Evolutionary conservation across 2,113 vertebrate genomes (phyloP), one percentile per base, ranked within the genome.

Genomic region (Pomatorhinus ruficollis): DNA sequence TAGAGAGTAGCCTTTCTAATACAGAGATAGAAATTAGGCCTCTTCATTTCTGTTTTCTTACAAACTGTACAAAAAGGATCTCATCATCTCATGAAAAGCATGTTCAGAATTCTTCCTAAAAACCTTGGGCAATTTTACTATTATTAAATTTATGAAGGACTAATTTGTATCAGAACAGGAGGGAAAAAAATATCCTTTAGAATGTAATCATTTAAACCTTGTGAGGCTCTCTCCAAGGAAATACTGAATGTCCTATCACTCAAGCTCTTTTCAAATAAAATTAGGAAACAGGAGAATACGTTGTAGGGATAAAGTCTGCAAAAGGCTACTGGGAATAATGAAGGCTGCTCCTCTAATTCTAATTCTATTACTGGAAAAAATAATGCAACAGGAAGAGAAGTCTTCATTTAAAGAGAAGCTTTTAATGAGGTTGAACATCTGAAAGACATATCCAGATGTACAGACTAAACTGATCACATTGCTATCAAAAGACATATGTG

Each of bases 341-440:
- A 83, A 56, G 53, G 25, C 15, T 83, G 16, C 15, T 94, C 57
- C 42, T 66, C 82, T 96, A 91, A 83, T 86, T 94, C 68, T 81
- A 65, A 89, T 89, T 95, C 64, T 86, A 40, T 94, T 94, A 84
- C 33, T 84, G 71, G 42, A 87, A 96, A 97, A 94, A 56, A 90
- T 81, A 94, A 82, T 71, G 31, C 23, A 92, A 75, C 30, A 88
- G 59, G 77, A 93, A 90, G 24, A 92, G 8, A 63, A 85, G 52
- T 39, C n/a, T 71, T 68, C 21, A 90, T 79, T 90, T 88, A 81
- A 96, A 96, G 30, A 65, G 47, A 81, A 92, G 35, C 22, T 95
- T 92, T 93, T 90, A 94, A 96, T 87, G 60, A 90, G 19, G 39
- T 79, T 94, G 87, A 91, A 94, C 75, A 78, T 93, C 60, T 93